Percentiles rank a stretch among this genome's conserved stretches.
Evolutionary conservation across 2,888 invertebrate species (phyloP).

Genomic region (Drosophila anomalipes): DNA sequence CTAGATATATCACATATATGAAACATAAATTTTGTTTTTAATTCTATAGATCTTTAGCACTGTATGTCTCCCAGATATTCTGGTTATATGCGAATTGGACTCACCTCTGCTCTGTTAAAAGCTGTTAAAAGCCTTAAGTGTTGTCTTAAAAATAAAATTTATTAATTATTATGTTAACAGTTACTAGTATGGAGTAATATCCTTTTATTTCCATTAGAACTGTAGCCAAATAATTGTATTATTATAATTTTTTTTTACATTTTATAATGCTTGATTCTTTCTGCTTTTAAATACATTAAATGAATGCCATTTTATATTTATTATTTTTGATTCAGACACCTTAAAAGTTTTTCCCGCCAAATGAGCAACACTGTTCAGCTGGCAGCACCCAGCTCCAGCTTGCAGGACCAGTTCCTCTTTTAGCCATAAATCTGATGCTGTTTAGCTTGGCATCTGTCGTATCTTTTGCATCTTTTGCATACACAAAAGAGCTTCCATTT

Average conservation of each 20-base stretch:
- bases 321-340: background rate
- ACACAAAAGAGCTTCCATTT: conserved; percentile 32
- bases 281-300: background rate
- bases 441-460: conserved; percentile 49
- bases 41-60: background rate
- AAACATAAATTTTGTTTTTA: background rate
- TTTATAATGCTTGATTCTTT: background rate
- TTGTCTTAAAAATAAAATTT: background rate
- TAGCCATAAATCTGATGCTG: conserved; percentile 78
- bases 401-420: conserved; percentile 15
- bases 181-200: too few species aligned
- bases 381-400: conserved; percentile 10
- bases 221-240: background rate
- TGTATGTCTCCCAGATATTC: background rate
- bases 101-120: too few species aligned
- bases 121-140: background rate
- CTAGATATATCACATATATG: background rate
- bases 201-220: background rate
- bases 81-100: background rate
- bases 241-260: background rate
- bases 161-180: background rate
- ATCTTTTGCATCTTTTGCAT: conserved; percentile 31
- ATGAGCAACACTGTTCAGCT: conserved; percentile 1
- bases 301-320: background rate
- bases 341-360: background rate